phyloP scores from a whole-genome alignment of 2,888 invertebrate genomes.

The Trachelus tabidus region DNA sequence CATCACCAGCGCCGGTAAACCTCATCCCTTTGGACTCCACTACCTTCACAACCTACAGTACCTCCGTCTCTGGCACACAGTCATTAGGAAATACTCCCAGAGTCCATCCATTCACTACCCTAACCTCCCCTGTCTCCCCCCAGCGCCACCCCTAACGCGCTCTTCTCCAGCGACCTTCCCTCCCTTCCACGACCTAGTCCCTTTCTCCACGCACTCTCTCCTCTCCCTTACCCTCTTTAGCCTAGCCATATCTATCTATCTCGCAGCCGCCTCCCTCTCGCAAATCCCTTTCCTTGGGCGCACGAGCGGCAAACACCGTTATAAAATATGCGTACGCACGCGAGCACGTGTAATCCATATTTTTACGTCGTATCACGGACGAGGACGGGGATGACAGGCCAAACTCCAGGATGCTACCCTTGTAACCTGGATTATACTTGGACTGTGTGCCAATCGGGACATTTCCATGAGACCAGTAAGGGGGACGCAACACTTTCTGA shows the following conservation, averaged over 20 bases:
- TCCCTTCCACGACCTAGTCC: slow-evolving; percentile 19
- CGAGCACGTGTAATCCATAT: slow-evolving; percentile 11
- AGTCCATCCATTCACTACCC: slow-evolving; percentile 53
- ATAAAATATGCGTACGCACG: slow-evolving; percentile 13
- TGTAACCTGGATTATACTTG: neutral
- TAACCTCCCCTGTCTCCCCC: slow-evolving; percentile 24
- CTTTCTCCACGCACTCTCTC: slow-evolving; percentile 11
- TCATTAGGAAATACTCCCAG: slow-evolving; percentile 62
- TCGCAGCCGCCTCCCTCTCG: neutral
- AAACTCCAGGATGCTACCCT: neutral
- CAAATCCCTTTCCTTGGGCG: slow-evolving; percentile 5
- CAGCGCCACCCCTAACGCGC: slow-evolving; percentile 15
- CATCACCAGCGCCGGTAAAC: neutral
- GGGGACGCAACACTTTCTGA: neutral
- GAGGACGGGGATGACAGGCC: neutral
- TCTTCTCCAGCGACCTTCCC: slow-evolving; percentile 9
- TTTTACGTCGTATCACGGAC: neutral
- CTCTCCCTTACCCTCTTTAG: neutral
- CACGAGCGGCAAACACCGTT: slow-evolving; percentile 11
- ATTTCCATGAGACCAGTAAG: neutral
- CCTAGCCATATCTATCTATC: slow-evolving; percentile 3
- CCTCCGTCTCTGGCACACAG: slow-evolving; percentile 36
- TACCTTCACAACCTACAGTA: slow-evolving; percentile 22
- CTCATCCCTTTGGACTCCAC: slow-evolving; percentile 21
- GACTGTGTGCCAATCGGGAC: neutral